Evolutionary conservation across 2,113 vertebrate genomes (phyloP).

Genomic region (Cricetomys ansorgei): DNA sequence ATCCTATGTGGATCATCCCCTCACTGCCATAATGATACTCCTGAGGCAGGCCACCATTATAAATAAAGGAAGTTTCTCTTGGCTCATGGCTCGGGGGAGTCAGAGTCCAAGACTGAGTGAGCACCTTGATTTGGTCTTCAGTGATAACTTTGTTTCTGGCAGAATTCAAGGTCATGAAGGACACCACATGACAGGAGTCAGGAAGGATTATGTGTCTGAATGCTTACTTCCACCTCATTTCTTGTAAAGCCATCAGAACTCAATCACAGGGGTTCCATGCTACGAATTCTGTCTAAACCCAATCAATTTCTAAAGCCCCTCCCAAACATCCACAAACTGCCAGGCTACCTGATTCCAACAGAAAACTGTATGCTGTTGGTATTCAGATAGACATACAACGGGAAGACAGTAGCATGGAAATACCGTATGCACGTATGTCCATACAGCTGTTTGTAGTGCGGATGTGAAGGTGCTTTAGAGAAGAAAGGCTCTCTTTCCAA

Average conservation of each 20-base stretch:
- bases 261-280: not conserved
- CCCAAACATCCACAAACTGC: not conserved
- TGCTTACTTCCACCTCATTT: not conserved
- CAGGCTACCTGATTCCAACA: not conserved
- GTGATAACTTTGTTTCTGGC: not conserved
- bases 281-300: not conserved
- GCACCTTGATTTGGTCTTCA: not conserved
- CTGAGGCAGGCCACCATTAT: not conserved
- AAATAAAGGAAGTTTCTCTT: not conserved
- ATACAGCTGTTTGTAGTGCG: not conserved
- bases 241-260: not conserved
- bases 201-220: not conserved
- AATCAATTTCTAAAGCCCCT: not conserved
- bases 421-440: not conserved
- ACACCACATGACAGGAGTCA: no score
- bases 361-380: not conserved
- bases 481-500: not conserved
- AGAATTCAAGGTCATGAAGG: not conserved
- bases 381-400: not conserved
- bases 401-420: not conserved
- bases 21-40: not conserved
- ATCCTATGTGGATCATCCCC: no score
- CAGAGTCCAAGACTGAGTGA: not conserved
- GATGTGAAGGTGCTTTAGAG: not conserved
- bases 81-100: not conserved